Evolutionary conservation across 2,888 invertebrate species (phyloP), one percentile per base, ranked within the genome.

Genomic region (Dexiosoma caninum): DNA sequence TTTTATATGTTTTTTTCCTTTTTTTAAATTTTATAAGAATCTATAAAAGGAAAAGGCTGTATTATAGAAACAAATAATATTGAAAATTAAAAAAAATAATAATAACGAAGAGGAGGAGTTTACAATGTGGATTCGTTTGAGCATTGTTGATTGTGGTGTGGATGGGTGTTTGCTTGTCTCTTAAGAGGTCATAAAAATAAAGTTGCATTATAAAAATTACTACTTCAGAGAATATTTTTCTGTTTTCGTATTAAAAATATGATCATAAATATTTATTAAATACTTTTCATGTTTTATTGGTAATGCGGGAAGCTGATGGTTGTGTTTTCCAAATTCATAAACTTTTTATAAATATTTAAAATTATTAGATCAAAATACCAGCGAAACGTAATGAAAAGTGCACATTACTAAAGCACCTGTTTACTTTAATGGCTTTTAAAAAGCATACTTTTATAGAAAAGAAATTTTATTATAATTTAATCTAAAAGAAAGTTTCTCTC

Each of bases 21-120:
- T n/a, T 8, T 57, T 32, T 71, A 71, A 76, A 67, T 76, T 80
- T 60, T 66, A 80, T 76, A 80, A 71, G 66, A 66, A 53, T 71
- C 46, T 23, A 71, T 60, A 75, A 66, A 70, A 64, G 19, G 10
- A 51, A 57, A 42, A 10, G 8, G 1, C 35, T 14, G 5, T 3
- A 7, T 46, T 53, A 35, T 32, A 64, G 1, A 72, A 64, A 42
- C 55, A 64, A 46, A 66, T 49, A 74, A 23, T 66, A 57, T 57
- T 59, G n/a, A 30, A 59, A 49, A 42, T 16, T 32, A 40, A 32
- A 64, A 37, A 37, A 0, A 19, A 32, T 27, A 27, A 27, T 27
- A 27, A 19, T n/a, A 12, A 21, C 12, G 37, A 37, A 3, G 2
- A 30, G 7, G 4, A 40, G 35, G 37, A 27, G 53, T 30, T 37